These are phyloP conservation scores for Aleadryas rufinucha DNA, from an alignment of 2,113 vertebrate genomes.

Conservation along the genomic window DNA sequence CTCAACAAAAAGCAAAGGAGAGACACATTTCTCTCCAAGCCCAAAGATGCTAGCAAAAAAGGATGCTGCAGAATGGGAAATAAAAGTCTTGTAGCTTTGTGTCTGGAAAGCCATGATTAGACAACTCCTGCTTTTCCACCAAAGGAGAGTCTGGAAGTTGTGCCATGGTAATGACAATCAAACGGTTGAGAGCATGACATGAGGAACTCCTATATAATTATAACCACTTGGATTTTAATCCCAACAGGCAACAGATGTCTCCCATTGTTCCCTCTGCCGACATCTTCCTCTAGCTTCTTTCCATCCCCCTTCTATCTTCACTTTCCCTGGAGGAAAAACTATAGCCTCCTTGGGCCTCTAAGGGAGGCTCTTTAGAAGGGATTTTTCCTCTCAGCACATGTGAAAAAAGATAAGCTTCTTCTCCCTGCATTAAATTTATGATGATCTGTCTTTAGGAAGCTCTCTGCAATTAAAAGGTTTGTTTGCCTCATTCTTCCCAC, in stretches of 20 bases:
- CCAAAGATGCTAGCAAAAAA: neutral
- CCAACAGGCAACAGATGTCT: neutral
- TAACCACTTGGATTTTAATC: neutral
- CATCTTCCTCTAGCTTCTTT: neutral
- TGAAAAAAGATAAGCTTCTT: neutral
- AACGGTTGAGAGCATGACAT: neutral
- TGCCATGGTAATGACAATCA: neutral
- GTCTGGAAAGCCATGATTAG: neutral
- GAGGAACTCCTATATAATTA: neutral
- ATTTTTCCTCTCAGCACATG: neutral
- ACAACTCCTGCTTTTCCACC: neutral
- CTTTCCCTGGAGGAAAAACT: neutral
- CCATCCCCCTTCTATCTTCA: neutral
- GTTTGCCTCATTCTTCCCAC: neutral
- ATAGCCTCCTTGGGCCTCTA: rapidly evolving
- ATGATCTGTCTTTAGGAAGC: neutral
- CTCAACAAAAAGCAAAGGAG: neutral
- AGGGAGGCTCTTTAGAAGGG: neutral
- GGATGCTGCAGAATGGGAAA: neutral
- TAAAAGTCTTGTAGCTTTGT: neutral
- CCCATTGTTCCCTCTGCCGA: neutral
- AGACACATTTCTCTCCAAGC: neutral
- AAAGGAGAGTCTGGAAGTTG: neutral
- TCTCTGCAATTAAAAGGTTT: neutral
- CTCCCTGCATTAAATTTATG: neutral